Evolutionary conservation across 2,888 invertebrate species (phyloP), one percentile per base, ranked within the genome.

Genomic region (Caradrina clavipalpis): DNA sequence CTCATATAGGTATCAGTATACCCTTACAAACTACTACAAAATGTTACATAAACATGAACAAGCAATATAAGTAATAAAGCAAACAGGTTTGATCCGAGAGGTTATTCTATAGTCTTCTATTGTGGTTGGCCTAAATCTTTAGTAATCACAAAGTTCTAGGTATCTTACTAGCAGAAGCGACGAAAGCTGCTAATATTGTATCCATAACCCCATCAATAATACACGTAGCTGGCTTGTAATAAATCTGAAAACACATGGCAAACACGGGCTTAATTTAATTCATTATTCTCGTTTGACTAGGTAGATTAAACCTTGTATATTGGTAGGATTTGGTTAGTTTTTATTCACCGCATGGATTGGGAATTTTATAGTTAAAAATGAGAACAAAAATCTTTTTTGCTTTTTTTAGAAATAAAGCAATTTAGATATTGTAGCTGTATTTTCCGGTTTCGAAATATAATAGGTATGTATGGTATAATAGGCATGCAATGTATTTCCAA

Each of bases 181-280:
- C 88, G 82, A 96, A 96, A 13, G 96, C 95, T 59, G 96, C 95
- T 72, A 96, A 86, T 67, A 96, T 92, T 2, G 96, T 96, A 78
- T 96, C 96, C 94, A 96, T 95, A 15, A 87, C 96, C 1, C 93
- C 95, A 77, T 96, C 96, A 75, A 96, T 95, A 75, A 96, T 95
- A 74, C 96, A 96, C 31, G 96, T 95, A 31, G 96, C 94, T 62
- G 96, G 96, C 82, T 96, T 96, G 87, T 96, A 96, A 86, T 95
- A 96, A 78, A 96, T 91, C 95, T 96, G 89, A 69, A 78, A 85
- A 83, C 68, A 71, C 19, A 77, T 53, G 13, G 35, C 39, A 51
- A 61, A 73, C 39, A 71, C 74, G 69, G 55, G 47, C 57, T 49
- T 68, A 66, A 86, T 82, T 76, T 58, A 71, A 76, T 69, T 75